Evolutionary conservation across 2,113 vertebrate species (phyloP).

Genomic region (Oenanthe melanoleuca): DNA sequence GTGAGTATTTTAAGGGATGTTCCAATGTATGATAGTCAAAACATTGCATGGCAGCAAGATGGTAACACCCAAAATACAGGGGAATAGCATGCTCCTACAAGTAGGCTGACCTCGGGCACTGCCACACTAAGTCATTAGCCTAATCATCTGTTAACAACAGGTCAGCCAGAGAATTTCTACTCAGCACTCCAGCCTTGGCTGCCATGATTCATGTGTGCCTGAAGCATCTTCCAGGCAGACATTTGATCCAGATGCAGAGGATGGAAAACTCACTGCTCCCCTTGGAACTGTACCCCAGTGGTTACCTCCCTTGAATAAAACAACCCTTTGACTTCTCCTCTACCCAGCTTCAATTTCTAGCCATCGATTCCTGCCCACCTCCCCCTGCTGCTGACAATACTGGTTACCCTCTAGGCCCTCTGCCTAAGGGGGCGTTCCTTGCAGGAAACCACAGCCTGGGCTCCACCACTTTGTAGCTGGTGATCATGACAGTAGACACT

Average conservation of each 20-base stretch:
- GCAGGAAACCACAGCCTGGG: not conserved
- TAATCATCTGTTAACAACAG: conserved; percentile 40
- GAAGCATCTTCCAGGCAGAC: conserved; percentile 23
- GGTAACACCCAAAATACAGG: not conserved
- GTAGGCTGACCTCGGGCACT: not conserved
- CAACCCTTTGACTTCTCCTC: not conserved
- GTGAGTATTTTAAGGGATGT: not conserved
- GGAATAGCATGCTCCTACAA: not conserved
- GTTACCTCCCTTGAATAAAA: not conserved
- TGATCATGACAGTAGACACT: not conserved
- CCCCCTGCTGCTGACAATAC: not conserved
- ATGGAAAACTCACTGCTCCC: not conserved
- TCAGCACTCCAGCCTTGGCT: not conserved
- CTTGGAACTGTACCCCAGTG: not conserved
- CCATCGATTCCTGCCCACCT: fast-evolving
- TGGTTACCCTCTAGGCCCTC: not conserved
- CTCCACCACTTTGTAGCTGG: not conserved
- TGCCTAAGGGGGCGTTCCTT: not conserved
- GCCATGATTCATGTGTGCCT: not conserved
- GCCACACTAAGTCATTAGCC: not conserved
- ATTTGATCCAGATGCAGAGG: not conserved
- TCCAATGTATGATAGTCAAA: not conserved
- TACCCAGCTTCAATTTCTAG: not conserved
- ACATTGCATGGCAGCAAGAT: fast-evolving
- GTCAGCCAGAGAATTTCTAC: conserved; percentile 34